Percentiles rank a stretch among this genome's conserved stretches.
Evolutionary conservation across 2,888 invertebrate species (phyloP).

Genomic region (Conistra vaccinii): DNA sequence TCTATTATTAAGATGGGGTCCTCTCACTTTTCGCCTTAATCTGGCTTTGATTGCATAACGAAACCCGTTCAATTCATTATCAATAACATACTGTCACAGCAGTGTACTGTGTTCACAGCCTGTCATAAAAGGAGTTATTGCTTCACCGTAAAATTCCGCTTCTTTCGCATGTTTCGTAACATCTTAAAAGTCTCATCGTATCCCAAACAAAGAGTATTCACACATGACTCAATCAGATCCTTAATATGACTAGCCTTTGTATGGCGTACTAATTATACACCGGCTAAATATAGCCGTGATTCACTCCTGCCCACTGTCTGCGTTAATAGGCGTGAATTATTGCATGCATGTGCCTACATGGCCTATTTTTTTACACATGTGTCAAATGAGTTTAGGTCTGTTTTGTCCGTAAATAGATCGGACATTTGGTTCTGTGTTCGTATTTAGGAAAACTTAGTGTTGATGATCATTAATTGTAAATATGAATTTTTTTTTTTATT

Average conservation of each 20-base stretch:
- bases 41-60: constrained; percentile 17
- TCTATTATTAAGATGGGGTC: constrained; percentile 7
- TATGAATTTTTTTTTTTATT: constrained; percentile 16
- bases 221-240: constrained; percentile 75
- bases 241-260: constrained; percentile 76
- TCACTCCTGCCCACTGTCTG: constrained; percentile 82
- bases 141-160: constrained; percentile 6
- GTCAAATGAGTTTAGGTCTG: constrained; percentile 54
- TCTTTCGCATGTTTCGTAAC: constrained; percentile 27
- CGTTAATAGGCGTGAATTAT: constrained; percentile 75
- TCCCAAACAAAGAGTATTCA: constrained; percentile 78
- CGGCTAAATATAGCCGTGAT: constrained; percentile 82
- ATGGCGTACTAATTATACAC: constrained; percentile 84
- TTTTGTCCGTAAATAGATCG: constrained; percentile 52
- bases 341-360: constrained; percentile 72
- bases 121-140: constrained; percentile 26
- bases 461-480: constrained; percentile 8
- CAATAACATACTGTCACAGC: background rate
- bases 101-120: background rate
- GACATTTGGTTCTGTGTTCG: constrained; percentile 26
- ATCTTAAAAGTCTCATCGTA: constrained; percentile 21
- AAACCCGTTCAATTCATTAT: constrained; percentile 21
- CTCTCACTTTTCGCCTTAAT: constrained; percentile 31
- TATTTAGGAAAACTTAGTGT: constrained; percentile 21
- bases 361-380: constrained; percentile 71